A percentile compares a stretch with the other conserved stretches of the same genome.
These are phyloP conservation scores for Pseudomyrmex gracilis DNA, from an alignment of 1,140 invertebrate species.

Conservation along the genomic window DNA sequence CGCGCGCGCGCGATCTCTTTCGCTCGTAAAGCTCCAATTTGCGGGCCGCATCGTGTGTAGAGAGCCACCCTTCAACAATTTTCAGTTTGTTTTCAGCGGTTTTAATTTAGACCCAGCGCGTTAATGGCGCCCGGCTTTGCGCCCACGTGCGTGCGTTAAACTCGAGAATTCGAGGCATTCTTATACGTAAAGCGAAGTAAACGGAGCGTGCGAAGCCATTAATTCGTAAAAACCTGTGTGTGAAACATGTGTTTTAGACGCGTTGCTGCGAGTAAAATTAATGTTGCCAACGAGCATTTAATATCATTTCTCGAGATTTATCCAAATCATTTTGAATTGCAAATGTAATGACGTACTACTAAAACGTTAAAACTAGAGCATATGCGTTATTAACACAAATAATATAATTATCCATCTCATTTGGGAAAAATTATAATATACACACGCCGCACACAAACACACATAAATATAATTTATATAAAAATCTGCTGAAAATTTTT, in stretches of 20 bases:
- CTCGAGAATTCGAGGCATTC: constrained; percentile 38
- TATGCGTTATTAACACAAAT: too few relatives aligned
- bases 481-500: neutral
- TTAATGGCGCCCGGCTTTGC: constrained; percentile 29
- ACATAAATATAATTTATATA: too few relatives aligned
- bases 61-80: constrained; percentile 36
- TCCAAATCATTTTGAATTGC: neutral
- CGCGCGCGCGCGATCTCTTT: constrained; percentile 25
- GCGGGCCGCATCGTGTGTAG: neutral
- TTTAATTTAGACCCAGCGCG: constrained; percentile 47
- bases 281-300: neutral
- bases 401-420: too few relatives aligned
- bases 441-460: too few relatives aligned
- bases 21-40: constrained; percentile 50
- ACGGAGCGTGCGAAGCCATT: neutral
- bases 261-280: neutral
- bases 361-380: too few relatives aligned
- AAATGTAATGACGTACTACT: too few relatives aligned
- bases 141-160: neutral
- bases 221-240: neutral
- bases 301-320: neutral
- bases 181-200: neutral
- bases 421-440: too few relatives aligned
- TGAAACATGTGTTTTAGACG: neutral
- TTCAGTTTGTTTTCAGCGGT: constrained; percentile 61